Evolutionary conservation across 2,888 invertebrate genomes (phyloP).

Genomic region (Corbicula japonica): DNA sequence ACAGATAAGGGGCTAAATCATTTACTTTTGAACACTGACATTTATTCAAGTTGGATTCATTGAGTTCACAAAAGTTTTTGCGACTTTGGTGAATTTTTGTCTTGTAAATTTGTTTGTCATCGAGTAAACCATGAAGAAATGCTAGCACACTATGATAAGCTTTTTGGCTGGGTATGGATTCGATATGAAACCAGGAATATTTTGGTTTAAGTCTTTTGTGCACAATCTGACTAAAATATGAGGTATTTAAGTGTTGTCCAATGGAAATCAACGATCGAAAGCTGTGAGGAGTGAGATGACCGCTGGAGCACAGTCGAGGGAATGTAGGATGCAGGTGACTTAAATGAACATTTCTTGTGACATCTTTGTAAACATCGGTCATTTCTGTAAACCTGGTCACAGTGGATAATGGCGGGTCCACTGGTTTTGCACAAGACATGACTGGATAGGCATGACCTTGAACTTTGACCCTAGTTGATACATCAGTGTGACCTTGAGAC

Average conservation of each 20-base stretch:
- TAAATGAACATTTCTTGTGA: conserved; percentile 12
- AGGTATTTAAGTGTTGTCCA: conserved; percentile 41
- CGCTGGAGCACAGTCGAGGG: conserved; percentile 17
- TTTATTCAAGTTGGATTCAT: conserved; percentile 7
- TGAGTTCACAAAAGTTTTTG: conserved; percentile 56
- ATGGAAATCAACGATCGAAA: conserved; percentile 47
- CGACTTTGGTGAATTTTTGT: conserved; percentile 60
- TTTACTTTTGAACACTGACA: conserved; percentile 47
- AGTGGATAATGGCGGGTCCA: not conserved
- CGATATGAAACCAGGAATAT: conserved; percentile 42
- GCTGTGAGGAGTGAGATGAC: conserved; percentile 50
- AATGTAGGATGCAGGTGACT: conserved; percentile 48
- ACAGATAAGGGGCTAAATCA: conserved; percentile 34
- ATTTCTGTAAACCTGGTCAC: conserved; percentile 1
- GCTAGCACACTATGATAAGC: conserved; percentile 66
- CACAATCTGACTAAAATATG: conserved; percentile 35
- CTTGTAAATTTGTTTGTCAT: conserved; percentile 69
- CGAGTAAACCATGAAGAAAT: conserved; percentile 71
- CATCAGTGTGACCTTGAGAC: conserved; percentile 47
- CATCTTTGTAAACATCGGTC: conserved; percentile 3
- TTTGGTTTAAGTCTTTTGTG: conserved; percentile 36
- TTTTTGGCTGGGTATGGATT: conserved; percentile 26
- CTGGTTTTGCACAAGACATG: conserved; percentile 30
- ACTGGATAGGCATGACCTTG: conserved; percentile 20
- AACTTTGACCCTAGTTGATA: conserved; percentile 30